Evolutionary conservation across 2,113 vertebrate species (phyloP), one percentile per base, ranked within the genome.

Genomic region (Apodemus sylvaticus): DNA sequence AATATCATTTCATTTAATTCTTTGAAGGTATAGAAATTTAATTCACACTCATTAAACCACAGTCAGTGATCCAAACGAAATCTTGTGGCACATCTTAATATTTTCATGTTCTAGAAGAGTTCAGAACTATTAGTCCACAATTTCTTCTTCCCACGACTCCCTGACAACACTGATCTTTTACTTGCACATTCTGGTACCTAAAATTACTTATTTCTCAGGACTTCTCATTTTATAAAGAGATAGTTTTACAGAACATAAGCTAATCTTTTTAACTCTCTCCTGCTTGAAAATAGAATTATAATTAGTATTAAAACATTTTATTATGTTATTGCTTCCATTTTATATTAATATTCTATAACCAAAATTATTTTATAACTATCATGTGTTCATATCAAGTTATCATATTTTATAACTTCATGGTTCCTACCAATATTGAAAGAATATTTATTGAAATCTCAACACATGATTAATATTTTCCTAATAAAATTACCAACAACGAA

Each of bases 1-100:
- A 95, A 78, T 11, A 51, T 79, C 1, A 62, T 86, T 93, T 62
- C 1, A 81, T 85, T 78, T 16, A 24, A 22, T 78, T 81, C 3
- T 77, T 93, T 94, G 68, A 82, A 45, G 60, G 73, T 76, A 88
- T 24, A 74, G 1, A 81, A 92, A 86, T 81, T 62, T 62, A 96
- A 29, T 42, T 4, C 31, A 42, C 66, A 60, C 0, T 79, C 71
- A 89, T 77, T 93, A 86, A 92, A 62, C 12, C 86, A 0, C 48
- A 71, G 2, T 31, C 10, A 94, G 31, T 66, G n/a, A 34, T 53
- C 45, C 1, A 91, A 93, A 79, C 73, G 53, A 70, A 14, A 96
- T 74, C 24, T 90, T 86, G 36, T 48, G 36, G 86, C 1, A 39
- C 16, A 31, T 73, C 31, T 36, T 90, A 8, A 42, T 62, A 88